phyloP scores from a whole-genome alignment of 2,113 vertebrate species.

The Mixornis gularis region DNA sequence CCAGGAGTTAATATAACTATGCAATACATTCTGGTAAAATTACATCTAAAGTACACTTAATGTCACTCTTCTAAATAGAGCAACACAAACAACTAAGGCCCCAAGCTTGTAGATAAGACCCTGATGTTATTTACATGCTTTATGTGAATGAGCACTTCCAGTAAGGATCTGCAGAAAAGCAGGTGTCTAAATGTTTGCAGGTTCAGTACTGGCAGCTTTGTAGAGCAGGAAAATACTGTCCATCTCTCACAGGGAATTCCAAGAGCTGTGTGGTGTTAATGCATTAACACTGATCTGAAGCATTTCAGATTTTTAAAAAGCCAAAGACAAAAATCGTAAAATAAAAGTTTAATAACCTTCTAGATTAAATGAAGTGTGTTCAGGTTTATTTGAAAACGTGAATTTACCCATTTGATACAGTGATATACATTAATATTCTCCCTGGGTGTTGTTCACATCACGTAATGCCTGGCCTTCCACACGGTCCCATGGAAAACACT shows the following conservation, averaged over 20 bases:
- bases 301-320: background rate
- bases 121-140: background rate
- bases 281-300: background rate
- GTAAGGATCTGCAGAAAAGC: background rate
- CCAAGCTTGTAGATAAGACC: background rate
- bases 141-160: background rate
- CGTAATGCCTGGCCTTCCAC: background rate
- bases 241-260: background rate
- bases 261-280: background rate
- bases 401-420: background rate
- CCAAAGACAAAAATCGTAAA: background rate
- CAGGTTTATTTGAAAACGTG: background rate
- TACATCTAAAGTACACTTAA: background rate
- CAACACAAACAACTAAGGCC: background rate
- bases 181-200: background rate
- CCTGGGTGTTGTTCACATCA: background rate
- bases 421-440: background rate
- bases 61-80: background rate
- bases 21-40: constrained; percentile 30
- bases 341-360: background rate
- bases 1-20: constrained; percentile 48
- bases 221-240: background rate
- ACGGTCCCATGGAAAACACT: accelerated
- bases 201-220: background rate
- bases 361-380: background rate